Evolutionary conservation across 1,140 invertebrate species (phyloP), one percentile per base, ranked within the genome.

Genomic region (Drosophila lacteicornis): DNA sequence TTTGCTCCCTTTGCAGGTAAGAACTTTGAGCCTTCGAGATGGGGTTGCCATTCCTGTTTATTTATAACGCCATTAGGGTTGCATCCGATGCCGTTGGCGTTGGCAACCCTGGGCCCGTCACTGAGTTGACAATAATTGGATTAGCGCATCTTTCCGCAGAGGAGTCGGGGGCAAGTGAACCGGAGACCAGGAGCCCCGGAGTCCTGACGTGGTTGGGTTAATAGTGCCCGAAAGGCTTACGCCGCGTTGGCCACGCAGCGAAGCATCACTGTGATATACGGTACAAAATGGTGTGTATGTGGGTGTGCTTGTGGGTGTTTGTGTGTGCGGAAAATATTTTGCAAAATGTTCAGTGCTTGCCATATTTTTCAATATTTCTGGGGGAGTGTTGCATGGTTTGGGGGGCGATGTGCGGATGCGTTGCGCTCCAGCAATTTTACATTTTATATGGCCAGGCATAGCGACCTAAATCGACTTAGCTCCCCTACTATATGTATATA

Each of bases 111-210:
- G 46, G 46, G 65, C 65, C 82, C 84, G 76, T 81, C 90, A 91
- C 74, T 91, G 90, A 91, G 88, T 90, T 91, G 90, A 91, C 88
- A 91, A 91, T 91, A 91, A 91, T 91, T 91, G 90, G 90, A 91
- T 91, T 91, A 91, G 90, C 80, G 80, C 83, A 77, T 77, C 75
- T 74, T 78, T 82, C 76, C 43, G 40, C 59, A 19, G 70, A 59
- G 38, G 56, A 43, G 19, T 27, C 8, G 43, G 49, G 25, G 75
- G 75, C 19, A 57, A 57, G 63, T 69, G 68, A 49, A 55, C 43
- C 65, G 50, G 22, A 45, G 38, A 42, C 27, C 25, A 1, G 25
- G 45, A 12, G 19, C 43, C 50, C 42, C 12, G 6, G 19, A 40
- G 40, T 45, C 11, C 30, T 36, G 25, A 4, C 27, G 50, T 58